Conservation (phyloP, 2,113 vertebrate genomes). For the Leiothrix lutea region DNA sequence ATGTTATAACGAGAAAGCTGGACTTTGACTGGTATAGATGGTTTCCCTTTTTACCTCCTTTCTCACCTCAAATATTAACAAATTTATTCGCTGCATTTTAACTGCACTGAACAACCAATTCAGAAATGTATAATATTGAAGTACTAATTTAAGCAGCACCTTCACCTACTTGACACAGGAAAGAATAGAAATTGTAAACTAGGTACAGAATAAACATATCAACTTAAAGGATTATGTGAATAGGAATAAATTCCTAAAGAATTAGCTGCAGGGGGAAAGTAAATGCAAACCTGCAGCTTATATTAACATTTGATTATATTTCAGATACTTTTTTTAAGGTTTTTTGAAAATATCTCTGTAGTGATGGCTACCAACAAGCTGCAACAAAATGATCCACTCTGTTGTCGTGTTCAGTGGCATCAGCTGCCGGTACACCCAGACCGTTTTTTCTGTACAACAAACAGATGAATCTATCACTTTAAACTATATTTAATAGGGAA, state of each 20-base stretch:
- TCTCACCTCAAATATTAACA: not conserved
- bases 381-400: not conserved
- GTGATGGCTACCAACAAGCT: not conserved
- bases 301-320: not conserved
- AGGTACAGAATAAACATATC: not conserved
- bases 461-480: constrained; percentile 32
- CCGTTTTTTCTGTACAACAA: constrained; percentile 27
- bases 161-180: not conserved
- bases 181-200: not conserved
- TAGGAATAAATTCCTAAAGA: not conserved
- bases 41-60: not conserved
- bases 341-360: not conserved
- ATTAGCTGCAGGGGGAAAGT: not conserved
- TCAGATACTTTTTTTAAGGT: not conserved
- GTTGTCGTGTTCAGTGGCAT: not conserved
- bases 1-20: constrained; percentile 3
- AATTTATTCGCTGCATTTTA: not conserved
- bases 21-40: not conserved
- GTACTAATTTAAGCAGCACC: not conserved
- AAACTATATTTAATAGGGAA: constrained; percentile 53
- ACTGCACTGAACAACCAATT: not conserved
- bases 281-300: not conserved
- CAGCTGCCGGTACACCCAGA: constrained; percentile 35
- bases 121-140: not conserved
- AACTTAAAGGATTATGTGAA: not conserved